Percentiles rank a stretch among this genome's conserved stretches.
Conservation (phyloP, 2,888 invertebrate species). For the Orgyia antiqua region DNA sequence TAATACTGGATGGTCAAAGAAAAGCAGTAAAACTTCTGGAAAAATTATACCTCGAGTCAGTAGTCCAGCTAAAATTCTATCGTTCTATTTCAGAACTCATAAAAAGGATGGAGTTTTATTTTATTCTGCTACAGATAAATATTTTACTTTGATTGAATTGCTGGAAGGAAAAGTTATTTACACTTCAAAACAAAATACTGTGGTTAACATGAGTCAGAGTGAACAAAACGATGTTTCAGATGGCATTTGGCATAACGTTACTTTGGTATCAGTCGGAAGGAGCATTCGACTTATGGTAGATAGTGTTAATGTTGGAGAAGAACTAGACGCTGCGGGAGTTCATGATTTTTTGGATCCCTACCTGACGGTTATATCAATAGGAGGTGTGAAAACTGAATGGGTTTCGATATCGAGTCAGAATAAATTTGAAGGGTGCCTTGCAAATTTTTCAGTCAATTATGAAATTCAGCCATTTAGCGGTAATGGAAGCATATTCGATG, state of each 20-base stretch:
- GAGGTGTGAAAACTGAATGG: constrained; percentile 83
- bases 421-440: constrained; percentile 93
- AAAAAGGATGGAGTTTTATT: constrained; percentile 88
- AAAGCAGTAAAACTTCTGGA: constrained; percentile 35
- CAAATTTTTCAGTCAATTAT: constrained; percentile 92
- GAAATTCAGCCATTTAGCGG: constrained; percentile 94
- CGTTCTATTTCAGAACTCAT: constrained; percentile 89
- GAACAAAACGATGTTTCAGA: constrained; percentile 82
- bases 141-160: constrained; percentile 90
- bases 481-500: constrained; percentile 88
- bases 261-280: constrained; percentile 83
- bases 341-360: constrained; percentile 96
- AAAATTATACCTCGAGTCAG: constrained; percentile 52
- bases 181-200: constrained; percentile 85
- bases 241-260: constrained; percentile 94
- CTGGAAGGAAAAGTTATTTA: constrained; percentile 87
- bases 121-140: constrained; percentile 91
- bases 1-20: constrained; percentile 82
- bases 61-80: constrained; percentile 83
- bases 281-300: constrained; percentile 86
- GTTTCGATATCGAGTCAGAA: constrained; percentile 74
- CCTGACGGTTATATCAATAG: constrained; percentile 87
- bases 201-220: constrained; percentile 89
- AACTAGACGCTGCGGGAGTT: constrained; percentile 89
- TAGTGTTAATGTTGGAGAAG: constrained; percentile 85